Evolutionary conservation across 2,888 invertebrate species (phyloP), one percentile per base, ranked within the genome.

Genomic region (Ceratothoa steindachneri): DNA sequence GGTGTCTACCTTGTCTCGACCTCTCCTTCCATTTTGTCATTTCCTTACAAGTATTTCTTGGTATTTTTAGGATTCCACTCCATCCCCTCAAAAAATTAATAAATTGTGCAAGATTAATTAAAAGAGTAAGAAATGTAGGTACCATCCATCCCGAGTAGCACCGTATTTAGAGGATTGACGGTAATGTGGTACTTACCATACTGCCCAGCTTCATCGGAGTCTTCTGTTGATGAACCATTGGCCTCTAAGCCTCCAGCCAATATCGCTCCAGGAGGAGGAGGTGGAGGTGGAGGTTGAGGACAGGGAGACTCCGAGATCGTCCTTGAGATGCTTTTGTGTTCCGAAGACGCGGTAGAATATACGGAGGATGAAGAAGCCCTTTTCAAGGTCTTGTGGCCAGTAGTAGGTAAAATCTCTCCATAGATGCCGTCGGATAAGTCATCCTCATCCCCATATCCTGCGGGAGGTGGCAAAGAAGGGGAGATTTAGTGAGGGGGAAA

Each of bases 381-480:
- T 15, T 15, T 41, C 41, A 41, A 41, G 5, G 41, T 5, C 41
- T 41, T 41, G 41, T 41, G 41, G 41, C 5, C 41, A 41, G 41
- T 9, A 41, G 5, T 41, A 41, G 41, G 41, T 15, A 41, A 5
- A 41, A 41, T 41, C 41, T 41, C 7, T 41, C 15, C 7, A 41
- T 15, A 15, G 15, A 9, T 9, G 41, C 15, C 15, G 7, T 41
- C 41, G 41, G 15, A 41, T 41, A 41, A n/a, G 1, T 60, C 60
- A 22, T 60, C 60, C 12, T 60, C 60, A 60, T 60, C 60, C 24
- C 27, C 60, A 60, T 60, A 60, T 60, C 60, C 60, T 60, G 22
- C 7, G 41, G 41, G 7, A 41, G 15, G 60, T 12, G 60, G n/a
- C 9, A 60, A 19, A 60, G 60, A 60, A 19, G n/a, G 60, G n/a